phyloP scores from a whole-genome alignment of 2,797 vertebrate species.

The Antrozous pallidus region DNA sequence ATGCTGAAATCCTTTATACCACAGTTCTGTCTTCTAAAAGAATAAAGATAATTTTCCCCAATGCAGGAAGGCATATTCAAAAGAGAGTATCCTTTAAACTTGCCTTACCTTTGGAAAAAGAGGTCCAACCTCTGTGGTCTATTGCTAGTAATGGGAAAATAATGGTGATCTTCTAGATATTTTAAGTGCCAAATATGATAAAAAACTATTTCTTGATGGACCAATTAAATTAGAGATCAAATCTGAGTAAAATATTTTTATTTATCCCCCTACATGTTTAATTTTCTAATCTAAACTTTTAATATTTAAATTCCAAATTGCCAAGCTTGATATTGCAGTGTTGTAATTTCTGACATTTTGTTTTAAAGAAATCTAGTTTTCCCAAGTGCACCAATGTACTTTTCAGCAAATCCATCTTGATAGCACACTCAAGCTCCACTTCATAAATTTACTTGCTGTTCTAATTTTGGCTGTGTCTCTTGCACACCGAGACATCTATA shows the following conservation, averaged over 20 bases:
- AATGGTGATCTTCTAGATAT: neutral
- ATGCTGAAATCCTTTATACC: neutral
- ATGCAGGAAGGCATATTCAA: neutral
- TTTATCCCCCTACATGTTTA: neutral
- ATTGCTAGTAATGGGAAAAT: neutral
- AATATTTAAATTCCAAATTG: neutral
- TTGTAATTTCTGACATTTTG: neutral
- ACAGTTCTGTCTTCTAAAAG: neutral
- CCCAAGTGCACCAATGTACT: neutral
- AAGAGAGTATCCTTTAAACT: neutral
- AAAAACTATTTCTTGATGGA: neutral
- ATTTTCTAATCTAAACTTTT: slow-evolving; percentile 4
- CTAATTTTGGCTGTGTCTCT: neutral
- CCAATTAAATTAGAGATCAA: neutral
- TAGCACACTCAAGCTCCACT: neutral
- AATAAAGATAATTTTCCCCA: neutral
- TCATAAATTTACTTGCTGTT: neutral
- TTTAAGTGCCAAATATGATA: neutral
- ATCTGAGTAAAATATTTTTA: neutral
- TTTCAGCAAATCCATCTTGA: slow-evolving; percentile 9
- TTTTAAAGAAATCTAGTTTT: slow-evolving; percentile 59
- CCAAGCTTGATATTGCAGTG: neutral
- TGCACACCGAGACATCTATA: slow-evolving; percentile 65
- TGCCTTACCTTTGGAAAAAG: neutral
- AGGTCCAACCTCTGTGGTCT: neutral